phyloP scores from a whole-genome alignment of 2,797 vertebrate genomes.

The Poeciliopsis presidionis region DNA sequence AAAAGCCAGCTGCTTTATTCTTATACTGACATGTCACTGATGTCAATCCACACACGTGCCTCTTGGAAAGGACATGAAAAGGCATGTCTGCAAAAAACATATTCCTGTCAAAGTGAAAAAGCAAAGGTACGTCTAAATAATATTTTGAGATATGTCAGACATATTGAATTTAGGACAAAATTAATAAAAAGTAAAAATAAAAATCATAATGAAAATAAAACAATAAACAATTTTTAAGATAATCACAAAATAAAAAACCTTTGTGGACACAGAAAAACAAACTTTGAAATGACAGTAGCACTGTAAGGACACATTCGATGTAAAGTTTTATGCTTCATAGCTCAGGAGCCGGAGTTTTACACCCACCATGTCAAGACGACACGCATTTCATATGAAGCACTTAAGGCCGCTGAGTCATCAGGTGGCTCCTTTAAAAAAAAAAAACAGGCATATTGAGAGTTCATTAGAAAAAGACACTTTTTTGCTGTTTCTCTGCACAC shows the following conservation, averaged over 20 bases:
- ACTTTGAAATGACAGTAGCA: background rate
- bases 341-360: slow-evolving; percentile 16
- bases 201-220: background rate
- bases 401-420: slow-evolving; percentile 62
- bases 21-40: background rate
- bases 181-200: background rate
- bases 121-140: background rate
- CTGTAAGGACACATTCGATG: background rate
- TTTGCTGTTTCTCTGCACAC: slow-evolving; percentile 29
- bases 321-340: background rate
- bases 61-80: slow-evolving; percentile 4
- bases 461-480: slow-evolving; percentile 23
- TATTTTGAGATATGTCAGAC: background rate
- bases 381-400: slow-evolving; percentile 46
- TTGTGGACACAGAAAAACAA: background rate
- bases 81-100: background rate
- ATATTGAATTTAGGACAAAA: background rate
- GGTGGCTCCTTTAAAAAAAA: slow-evolving; percentile 28
- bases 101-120: background rate
- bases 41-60: background rate
- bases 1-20: background rate
- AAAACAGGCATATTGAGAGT: slow-evolving; percentile 15
- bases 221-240: background rate
- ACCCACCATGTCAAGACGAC: slow-evolving; percentile 50
- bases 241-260: background rate